Base-by-base conservation (phyloP, 2,888 invertebrate genomes). In the Platypus cylindrus region DNA sequence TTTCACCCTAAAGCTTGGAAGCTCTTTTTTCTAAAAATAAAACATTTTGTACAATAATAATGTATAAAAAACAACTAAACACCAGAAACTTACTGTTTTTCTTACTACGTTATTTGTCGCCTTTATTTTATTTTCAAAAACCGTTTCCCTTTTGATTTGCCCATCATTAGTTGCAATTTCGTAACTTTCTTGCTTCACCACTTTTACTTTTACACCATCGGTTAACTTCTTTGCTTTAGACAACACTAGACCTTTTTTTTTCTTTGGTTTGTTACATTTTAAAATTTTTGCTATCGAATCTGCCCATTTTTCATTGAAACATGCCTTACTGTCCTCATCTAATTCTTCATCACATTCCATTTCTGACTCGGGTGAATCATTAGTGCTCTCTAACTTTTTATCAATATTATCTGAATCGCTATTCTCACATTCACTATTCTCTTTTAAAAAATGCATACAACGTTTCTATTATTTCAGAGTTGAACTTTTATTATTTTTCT, bases 201-300 rank as follows among this genome's bases (percentile, higher is more conserved):
- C 25, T 14, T 47, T 28, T 48, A 66, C 65, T 41, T 59, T 63
- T 45, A 65, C 64, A 9, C 63, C 54, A 32, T 73, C 73, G 3
- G 66, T 69, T 35, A 76, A 56, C 57, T 80, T 83, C 53, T 83
- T 86, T 0, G 86, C 86, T 54, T 80, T 76, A 0, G 85, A 81
- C 22, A 90, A 58, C 1, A 86, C 80, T 34, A 82, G 60, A 0
- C 75, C 70, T 55, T 79, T 83, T 48, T 81, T 81, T 25, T 71
- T 68, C 58, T 78, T 79, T 0, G 83, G 79, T 54, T 82, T 81
- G 17, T 71, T 78, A 2, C 78, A 71, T 38, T 71, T 73, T 15
- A 89, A 65, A 45, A 89, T 80, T 60, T 85, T 85, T 5, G 76
- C 67, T 54, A 89, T 74, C 0, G 80, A 84, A 61, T 86, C 78